Evolutionary conservation across 2,888 invertebrate species (phyloP).

Genomic region (Heliconius erato): DNA sequence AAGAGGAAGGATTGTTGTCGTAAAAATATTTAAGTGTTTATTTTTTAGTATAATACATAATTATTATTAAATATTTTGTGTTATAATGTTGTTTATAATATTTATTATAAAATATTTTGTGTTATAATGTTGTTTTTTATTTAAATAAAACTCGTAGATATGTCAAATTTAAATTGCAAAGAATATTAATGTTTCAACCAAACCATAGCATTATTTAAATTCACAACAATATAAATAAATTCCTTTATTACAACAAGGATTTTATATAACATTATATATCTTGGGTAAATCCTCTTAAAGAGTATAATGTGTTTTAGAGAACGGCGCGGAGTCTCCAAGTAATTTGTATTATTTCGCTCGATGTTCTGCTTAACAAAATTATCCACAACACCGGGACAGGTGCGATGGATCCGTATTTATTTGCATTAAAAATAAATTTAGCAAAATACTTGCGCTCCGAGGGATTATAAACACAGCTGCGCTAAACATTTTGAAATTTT

Average conservation of each 20-base stretch:
- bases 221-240: slow-evolving; percentile 7
- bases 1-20: too few species aligned
- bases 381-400: slow-evolving; percentile 55
- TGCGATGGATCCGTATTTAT: slow-evolving; percentile 83
- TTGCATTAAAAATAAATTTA: slow-evolving; percentile 84
- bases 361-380: slow-evolving; percentile 42
- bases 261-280: slow-evolving; percentile 10
- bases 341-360: slow-evolving; percentile 43
- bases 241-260: slow-evolving; percentile 16
- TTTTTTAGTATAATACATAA: too few species aligned
- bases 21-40: too few species aligned
- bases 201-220: neutral
- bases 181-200: neutral
- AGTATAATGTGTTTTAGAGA: slow-evolving; percentile 35
- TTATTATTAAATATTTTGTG: too few species aligned
- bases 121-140: too few species aligned
- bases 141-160: neutral
- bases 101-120: too few species aligned
- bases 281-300: slow-evolving; percentile 32
- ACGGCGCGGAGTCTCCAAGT: slow-evolving; percentile 31
- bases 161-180: slow-evolving; percentile 9
- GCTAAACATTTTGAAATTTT: slow-evolving; percentile 62
- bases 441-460: slow-evolving; percentile 75
- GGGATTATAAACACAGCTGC: slow-evolving; percentile 80
- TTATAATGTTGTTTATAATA: too few species aligned